Conservation (phyloP, 1,140 invertebrate genomes). For the Trypoxylus dichotomus region DNA sequence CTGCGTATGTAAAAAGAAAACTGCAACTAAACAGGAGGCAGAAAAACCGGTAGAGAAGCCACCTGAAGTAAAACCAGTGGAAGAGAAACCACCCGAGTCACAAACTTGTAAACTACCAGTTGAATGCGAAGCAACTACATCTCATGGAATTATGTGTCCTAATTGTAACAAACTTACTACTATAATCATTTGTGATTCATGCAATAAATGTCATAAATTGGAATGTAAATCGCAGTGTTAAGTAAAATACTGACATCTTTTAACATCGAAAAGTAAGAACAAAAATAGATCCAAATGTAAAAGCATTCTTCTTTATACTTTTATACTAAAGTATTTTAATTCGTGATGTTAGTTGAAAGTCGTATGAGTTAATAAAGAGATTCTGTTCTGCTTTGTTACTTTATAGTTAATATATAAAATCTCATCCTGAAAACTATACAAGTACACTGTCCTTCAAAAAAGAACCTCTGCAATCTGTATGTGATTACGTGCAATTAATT, state of each 20-base stretch:
- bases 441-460: too few species aligned
- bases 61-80: neutral
- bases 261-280: too few species aligned
- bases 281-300: too few species aligned
- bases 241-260: neutral
- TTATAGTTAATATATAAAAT: too few species aligned
- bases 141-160: neutral
- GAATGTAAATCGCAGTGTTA: neutral
- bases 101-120: neutral
- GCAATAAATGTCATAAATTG: neutral
- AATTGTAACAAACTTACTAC: conserved; percentile 4
- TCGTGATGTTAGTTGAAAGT: too few species aligned
- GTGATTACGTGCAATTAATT: too few species aligned
- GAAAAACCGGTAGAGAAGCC: neutral
- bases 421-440: too few species aligned
- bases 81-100: neutral
- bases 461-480: too few species aligned
- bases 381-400: too few species aligned
- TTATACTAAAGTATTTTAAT: too few species aligned
- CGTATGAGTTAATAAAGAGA: too few species aligned
- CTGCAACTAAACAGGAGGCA: neutral
- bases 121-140: neutral
- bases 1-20: neutral
- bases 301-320: neutral
- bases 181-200: neutral